Evolutionary conservation across 2,888 invertebrate genomes (phyloP).

Genomic region (Plebejus argus): DNA sequence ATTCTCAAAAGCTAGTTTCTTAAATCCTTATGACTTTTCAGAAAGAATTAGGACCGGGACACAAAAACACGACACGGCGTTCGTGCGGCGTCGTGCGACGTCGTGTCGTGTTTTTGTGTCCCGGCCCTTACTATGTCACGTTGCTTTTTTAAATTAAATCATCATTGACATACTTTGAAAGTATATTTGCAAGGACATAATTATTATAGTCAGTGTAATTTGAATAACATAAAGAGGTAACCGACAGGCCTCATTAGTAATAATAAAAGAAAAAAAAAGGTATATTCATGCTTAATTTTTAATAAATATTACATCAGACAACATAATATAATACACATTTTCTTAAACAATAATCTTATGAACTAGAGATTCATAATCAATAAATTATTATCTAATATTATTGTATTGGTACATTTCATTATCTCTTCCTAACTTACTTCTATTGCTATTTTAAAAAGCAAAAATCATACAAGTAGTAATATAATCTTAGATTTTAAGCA

Average conservation of each 20-base stretch:
- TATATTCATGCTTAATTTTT: slow-evolving; percentile 16
- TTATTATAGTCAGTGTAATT: neutral
- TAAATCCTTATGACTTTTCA: neutral
- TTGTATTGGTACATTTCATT: neutral
- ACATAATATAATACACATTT: slow-evolving; percentile 16
- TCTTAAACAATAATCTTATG: neutral
- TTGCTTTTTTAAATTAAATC: no score
- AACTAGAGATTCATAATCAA: slow-evolving; percentile 16
- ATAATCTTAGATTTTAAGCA: neutral
- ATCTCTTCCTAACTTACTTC: neutral
- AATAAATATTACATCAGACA: slow-evolving; percentile 27
- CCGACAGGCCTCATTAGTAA: neutral
- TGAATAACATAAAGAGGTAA: neutral
- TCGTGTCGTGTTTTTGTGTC: no score
- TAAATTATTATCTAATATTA: neutral
- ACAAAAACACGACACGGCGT: no score
- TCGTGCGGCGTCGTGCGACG: no score
- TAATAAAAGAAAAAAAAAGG: neutral
- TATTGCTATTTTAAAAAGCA: neutral
- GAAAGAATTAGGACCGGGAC: no score
- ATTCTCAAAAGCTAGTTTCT: neutral
- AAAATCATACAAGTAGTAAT: neutral
- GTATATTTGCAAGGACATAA: neutral
- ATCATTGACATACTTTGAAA: neutral
- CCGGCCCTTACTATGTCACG: no score